Evolutionary conservation across 2,888 invertebrate species (phyloP).

Genomic region (Melipona bicolor): DNA sequence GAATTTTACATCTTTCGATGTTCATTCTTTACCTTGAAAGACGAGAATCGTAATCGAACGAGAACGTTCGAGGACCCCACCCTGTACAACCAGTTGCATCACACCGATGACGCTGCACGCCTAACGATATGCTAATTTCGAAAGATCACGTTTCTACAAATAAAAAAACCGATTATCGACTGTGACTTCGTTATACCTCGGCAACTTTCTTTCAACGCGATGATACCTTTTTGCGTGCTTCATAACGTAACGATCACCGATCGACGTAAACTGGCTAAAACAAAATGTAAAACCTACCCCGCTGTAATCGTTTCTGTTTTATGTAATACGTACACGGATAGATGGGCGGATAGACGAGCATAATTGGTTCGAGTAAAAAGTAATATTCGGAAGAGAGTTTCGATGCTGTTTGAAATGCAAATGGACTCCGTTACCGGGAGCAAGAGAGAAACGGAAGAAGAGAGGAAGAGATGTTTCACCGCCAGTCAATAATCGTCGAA

Average conservation of each 20-base stretch:
- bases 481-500: conserved; percentile 20
- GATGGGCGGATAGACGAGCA: neutral
- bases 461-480: neutral
- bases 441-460: neutral
- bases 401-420: conserved; percentile 20
- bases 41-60: neutral
- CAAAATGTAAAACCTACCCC: neutral
- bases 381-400: conserved; percentile 3
- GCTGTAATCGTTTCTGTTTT: neutral
- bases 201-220: neutral
- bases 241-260: neutral
- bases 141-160: conserved; percentile 11
- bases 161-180: conserved; percentile 10
- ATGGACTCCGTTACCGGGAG: neutral
- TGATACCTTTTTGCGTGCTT: too few species aligned
- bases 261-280: neutral
- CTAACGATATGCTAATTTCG: conserved; percentile 13
- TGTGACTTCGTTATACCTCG: neutral
- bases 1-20: neutral
- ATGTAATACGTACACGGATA: neutral
- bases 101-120: conserved; percentile 3
- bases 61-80: neutral
- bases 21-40: neutral
- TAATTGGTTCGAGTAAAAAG: neutral
- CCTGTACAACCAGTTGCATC: neutral